These are phyloP conservation scores for Corythaeola cristata DNA, from an alignment of 2,113 vertebrate genomes.

Conservation along the genomic window DNA sequence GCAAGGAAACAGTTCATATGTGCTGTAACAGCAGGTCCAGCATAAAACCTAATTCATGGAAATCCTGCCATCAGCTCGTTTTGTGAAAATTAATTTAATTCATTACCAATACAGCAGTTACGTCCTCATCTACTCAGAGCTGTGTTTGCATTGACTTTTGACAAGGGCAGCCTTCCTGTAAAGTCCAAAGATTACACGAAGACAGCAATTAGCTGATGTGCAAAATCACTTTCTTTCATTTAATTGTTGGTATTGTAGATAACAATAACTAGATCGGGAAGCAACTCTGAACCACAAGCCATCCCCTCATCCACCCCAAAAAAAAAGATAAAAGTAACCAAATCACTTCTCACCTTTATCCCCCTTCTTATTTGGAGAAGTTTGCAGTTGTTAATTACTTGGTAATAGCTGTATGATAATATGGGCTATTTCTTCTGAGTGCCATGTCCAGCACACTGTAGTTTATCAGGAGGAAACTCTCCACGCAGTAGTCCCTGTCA, in stretches of 20 bases:
- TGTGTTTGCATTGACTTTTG: not conserved
- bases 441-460: rapidly evolving
- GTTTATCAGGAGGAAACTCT: not conserved
- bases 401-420: not conserved
- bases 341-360: not conserved
- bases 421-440: not conserved
- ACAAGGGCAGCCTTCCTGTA: not conserved
- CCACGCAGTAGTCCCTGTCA: not conserved
- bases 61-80: not conserved
- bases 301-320: too few relatives aligned
- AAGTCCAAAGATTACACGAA: not conserved
- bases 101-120: not conserved
- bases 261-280: not conserved
- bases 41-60: not conserved
- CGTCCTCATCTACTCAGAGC: not conserved
- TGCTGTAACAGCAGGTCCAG: not conserved
- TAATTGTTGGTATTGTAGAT: not conserved
- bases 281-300: not conserved
- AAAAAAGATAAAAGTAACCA: not conserved
- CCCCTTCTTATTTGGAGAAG: rapidly evolving
- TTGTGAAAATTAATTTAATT: not conserved
- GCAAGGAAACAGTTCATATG: not conserved
- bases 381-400: not conserved
- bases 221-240: not conserved
- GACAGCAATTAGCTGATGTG: not conserved